Base-by-base conservation (phyloP, 2,113 vertebrate genomes). In the Salminus brasiliensis region DNA sequence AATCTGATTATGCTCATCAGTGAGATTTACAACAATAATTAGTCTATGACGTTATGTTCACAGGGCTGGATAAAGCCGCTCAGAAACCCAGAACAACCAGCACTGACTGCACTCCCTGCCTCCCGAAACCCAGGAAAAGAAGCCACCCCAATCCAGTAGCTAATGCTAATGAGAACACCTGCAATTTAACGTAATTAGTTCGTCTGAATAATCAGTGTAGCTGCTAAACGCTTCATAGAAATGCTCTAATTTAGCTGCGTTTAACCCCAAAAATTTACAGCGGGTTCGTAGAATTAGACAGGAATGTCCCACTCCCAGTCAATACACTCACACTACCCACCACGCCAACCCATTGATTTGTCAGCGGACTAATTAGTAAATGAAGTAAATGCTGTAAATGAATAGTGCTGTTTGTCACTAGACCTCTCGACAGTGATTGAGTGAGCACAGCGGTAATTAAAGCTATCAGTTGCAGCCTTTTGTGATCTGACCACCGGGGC, bases 1-100 rank as follows among this genome's bases (percentile, higher is more conserved):
- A 79, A 79, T 79, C 21, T 41, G 29, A 79, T 72, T 72, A 63
- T 36, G 34, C 62, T 79, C 71, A 79, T 72, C 67, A 49, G n/a
- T 43, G 29, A 43, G 66, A 70, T 63, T 55, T 13, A 27, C 21
- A 27, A 59, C 13, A 25, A 59, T 27, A 52, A 16, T 52, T 18
- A 52, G 15, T 2, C 10, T 52, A 1, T 18, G 0, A 52, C 12
- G 1, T 15, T 47, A 6, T 15, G 5, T 15, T 1, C 43, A 12
- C 43, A 47, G 43, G 4, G 1, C 55, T 23, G 25, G 13, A 1
- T 23, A 27, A 12, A 29, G 7, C 10, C 25, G 13, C 10, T 13
- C 23, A 25, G 53, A 25, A 25, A 57, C 55, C 1, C 43, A 45
- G 12, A 15, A 45, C 12, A 41, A 41, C 39, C 12, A 41, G 39